Base-by-base conservation (phyloP, 2,113 vertebrate genomes). In the Antidorcas marsupialis region DNA sequence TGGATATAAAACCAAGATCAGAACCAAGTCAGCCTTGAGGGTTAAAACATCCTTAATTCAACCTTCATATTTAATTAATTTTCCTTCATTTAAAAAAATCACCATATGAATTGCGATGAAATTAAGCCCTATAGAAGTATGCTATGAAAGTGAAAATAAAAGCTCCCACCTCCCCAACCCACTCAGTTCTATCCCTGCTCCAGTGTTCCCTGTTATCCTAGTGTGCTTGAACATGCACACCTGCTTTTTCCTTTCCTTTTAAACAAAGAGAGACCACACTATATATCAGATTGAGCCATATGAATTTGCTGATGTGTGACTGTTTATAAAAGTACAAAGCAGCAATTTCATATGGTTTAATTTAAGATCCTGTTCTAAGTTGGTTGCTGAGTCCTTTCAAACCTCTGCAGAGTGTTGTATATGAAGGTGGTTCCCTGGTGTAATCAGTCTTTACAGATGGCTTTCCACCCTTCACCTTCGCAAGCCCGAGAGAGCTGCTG, bases 211-310 rank as follows among this genome's bases (percentile, higher is more conserved):
- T 30, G 55, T 59, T 10, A 23, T 3, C 14, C 9, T 1, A 2
- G 9, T 5, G 5, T 21, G 6, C n/a, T 4, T 4, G 23, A 64
- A 33, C 52, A 62, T 1, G 5, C 16, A 7, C 5, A 5, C 5
- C 43, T 50, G 7, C 33, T 82, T 83, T 94, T 67, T 53, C 39
- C 13, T 87, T 47, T 57, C 30, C 16, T 27, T 21, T 76, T 60
- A 16, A 28, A 57, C 25, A 23, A 55, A 59, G 67, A 79, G 19
- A 57, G n/a, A 85, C 62, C 76, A 21, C 3, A 0, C 15, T 25
- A 10, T 36, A 0, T 7, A 43, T 92, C 60, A 45, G 82, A 55
- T 36, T 5, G 53, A 59, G 43, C 82, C 82, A 4, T 30, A 19
- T 45, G 86, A 87, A 89, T 45, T 27, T 64, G 67, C 33, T 39